A percentile compares a stretch with the other conserved stretches of the same genome.
These are phyloP conservation scores for Nansenia antarctica DNA, from an alignment of 2,113 vertebrate genomes.

Conservation along the genomic window DNA sequence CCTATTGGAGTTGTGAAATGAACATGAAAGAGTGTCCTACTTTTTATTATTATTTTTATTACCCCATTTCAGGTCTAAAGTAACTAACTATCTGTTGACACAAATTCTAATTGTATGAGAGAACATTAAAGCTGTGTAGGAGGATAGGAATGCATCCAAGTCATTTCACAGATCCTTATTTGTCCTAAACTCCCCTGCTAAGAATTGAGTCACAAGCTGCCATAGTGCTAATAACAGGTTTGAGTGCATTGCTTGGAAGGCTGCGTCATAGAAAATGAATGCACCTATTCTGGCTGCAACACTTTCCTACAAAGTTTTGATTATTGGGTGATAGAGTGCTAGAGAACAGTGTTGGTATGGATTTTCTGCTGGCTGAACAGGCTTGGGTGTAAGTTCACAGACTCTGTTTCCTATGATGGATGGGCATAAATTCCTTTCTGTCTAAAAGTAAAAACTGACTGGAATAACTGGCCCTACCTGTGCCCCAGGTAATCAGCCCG, in stretches of 20 bases:
- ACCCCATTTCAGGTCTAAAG: neutral
- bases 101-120: neutral
- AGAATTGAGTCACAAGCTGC: neutral
- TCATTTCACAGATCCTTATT: neutral
- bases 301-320: conserved; percentile 25
- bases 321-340: neutral
- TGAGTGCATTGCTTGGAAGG: neutral
- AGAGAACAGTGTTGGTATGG: neutral
- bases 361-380: neutral
- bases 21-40: too few relatives aligned
- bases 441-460: neutral
- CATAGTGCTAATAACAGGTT: neutral
- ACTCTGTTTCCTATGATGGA: neutral
- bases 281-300: conserved; percentile 24
- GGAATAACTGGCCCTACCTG: neutral
- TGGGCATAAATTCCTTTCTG: neutral
- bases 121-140: too few relatives aligned
- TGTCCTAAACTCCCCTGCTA: neutral
- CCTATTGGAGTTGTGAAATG: too few relatives aligned
- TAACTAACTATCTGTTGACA: neutral
- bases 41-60: too few relatives aligned
- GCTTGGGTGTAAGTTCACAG: neutral
- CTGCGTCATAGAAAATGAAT: conserved; percentile 10
- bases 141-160: neutral
- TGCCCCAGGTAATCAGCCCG: neutral